Evolutionary conservation across 2,888 invertebrate species (phyloP), one percentile per base, ranked within the genome.

Genomic region (Parasteatoda lunata): DNA sequence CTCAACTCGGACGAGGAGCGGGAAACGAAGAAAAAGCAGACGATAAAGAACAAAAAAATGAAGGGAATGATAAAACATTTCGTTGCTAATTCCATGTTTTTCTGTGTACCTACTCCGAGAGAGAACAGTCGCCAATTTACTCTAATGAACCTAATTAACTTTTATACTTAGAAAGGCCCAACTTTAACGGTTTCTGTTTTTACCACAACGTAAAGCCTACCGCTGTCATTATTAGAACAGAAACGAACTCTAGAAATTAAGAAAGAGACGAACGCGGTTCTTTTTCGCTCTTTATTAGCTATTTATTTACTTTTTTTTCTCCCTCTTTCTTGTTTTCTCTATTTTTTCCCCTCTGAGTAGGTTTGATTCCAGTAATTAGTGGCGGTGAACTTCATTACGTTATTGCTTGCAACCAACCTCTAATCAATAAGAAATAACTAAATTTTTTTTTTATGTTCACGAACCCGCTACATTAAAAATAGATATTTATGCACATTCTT

Each of bases 121-220:
- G 69, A 76, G 79, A 79, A 76, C 84, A 81, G 80, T 80, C 72
- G 77, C 86, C 86, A 87, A 87, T 87, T 87, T 87, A 69, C 81
- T 73, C 66, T 87, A 87, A 87, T 87, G 86, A 87, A 87, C 86
- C 86, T 87, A 87, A 87, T 87, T 87, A 87, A 70, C 79, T 85
- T 85, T 85, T 85, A 84, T 84, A 78, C 85, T 52, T 75, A 79
- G 77, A 30, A 66, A 64, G 79, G 64, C 79, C 64, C 54, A 48
- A 65, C 59, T 81, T 72, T 81, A 81, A 86, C 85, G 80, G 85
- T 72, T 71, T 77, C 54, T 75, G 75, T 79, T 85, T 85, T 79
- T 76, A 85, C 84, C 84, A n/a, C 84, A 85, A 70, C 70, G 13
- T 65, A 48, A 82, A 82, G 48, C 81, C 77, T 71, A 84, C 72